Base-by-base conservation (phyloP, 2,113 vertebrate genomes). In the Melanocharis versteri region DNA sequence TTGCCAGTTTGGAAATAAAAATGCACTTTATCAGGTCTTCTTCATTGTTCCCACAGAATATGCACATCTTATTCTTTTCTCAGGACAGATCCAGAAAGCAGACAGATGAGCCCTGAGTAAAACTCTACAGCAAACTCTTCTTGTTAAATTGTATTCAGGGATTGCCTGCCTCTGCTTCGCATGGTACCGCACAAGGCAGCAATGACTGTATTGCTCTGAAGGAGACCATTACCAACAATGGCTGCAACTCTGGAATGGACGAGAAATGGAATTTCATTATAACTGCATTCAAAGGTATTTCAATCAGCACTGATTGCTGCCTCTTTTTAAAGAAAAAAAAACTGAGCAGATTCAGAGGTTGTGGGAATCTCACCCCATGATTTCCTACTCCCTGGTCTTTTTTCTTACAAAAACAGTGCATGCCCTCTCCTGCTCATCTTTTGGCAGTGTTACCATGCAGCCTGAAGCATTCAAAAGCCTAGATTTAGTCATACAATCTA, bases 251-350 rank as follows among this genome's bases (percentile, higher is more conserved):
- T 92, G 96, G 64, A 90, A 93, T 86, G 87, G 91, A 89, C 1
- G 26, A 97, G 93, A 97, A 97, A 96, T 96, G 84, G 95, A 96
- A 97, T 95, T 95, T 97, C 97, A 98, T 98, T 98, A 97, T 72
- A 89, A 94, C 92, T 91, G 85, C 96, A 98, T 98, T 98, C 97
- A 97, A 96, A 96, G 96, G 96, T 97, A 97, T 98, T 98, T 98
- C 98, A 98, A 97, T 98, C 94, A 97, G 82, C 50, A 56, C 96
- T 98, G 97, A 98, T 98, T 98, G 97, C 98, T 96, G 51, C 96
- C 94, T 97, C 96, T 97, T 96, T 96, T 96, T 94, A 95, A 95
- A 97, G 96, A 6, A 68, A 81, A 35, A 35, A 76, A 33, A 51
- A 1, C 91, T 53, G 92, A 69, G 27, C 90, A 78, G 94, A 94